Base-by-base conservation (phyloP, 2,113 vertebrate species). In the Ardeotis arabs region DNA sequence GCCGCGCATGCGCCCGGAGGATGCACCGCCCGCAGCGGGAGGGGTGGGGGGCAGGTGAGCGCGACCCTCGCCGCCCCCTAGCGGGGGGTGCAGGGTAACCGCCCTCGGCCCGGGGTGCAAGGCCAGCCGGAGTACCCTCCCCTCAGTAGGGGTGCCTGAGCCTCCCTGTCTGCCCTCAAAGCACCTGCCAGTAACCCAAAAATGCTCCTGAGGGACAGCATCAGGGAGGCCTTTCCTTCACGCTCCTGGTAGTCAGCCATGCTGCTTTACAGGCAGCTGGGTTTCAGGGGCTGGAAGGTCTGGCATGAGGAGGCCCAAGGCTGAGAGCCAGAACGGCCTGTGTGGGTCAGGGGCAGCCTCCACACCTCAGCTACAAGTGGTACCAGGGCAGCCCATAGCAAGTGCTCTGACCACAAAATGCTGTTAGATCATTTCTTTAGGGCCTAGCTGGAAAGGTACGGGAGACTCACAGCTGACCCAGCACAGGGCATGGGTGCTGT, bases 351-450 rank as follows among this genome's bases (percentile, higher is more conserved):
- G 28, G 9, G 22, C 39, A n/a, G 55, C 67, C 22, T 37, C 39
- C 8, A 1, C 24, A n/a, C 25, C 47, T n/a, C 35, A 0, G 1
- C 60, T 16, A 1, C 35, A 8, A 10, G 35, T 17, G 2, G 23
- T 1, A 0, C 37, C 28, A 4, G 28, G 49, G 39, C 1, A 2
- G 68, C 39, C 41, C 12, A 0, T 1, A 10, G n/a, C 2, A 3
- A 45, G 12, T 2, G 0, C 14, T 4, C 4, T 6, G 4, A 16
- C 19, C 17, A 3, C 17, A 1, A 23, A 37, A 21, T 2, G 10
- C 24, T 52, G 41, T 7, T 4, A 2, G 11, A 25, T 25, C 3
- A 0, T 39, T 39, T 68, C 59, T n/a, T 21, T 7, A 14, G 19
- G 55, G 33, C 84, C 84, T 52, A 53, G 17, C 55, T 35, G 33